phyloP scores from a whole-genome alignment of 2,888 invertebrate genomes.

The Philereme transversata region DNA sequence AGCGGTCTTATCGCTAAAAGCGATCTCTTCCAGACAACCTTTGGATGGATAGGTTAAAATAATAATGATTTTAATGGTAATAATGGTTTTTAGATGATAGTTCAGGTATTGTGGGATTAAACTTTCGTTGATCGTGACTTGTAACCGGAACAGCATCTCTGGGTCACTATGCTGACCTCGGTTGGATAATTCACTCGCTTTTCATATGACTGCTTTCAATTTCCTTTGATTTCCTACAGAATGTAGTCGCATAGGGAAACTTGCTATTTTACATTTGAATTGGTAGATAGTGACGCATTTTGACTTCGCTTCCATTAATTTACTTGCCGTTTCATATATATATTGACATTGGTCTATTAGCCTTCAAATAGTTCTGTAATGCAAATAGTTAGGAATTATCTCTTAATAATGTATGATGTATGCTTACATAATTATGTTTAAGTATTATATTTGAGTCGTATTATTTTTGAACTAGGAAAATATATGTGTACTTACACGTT shows the following conservation, averaged over 20 bases:
- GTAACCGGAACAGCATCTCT: constrained; percentile 15
- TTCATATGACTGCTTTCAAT: constrained; percentile 43
- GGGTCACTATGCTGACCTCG: constrained; percentile 23
- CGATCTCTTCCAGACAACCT: too few species aligned
- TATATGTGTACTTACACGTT: too few species aligned
- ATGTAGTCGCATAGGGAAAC: constrained; percentile 1
- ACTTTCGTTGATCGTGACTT: constrained; percentile 45
- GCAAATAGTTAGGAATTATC: too few species aligned
- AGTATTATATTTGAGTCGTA: too few species aligned
- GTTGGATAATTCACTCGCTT: constrained; percentile 42
- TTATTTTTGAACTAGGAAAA: too few species aligned
- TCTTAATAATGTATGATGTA: too few species aligned
- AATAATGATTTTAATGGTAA: background rate
- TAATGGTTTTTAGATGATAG: constrained; percentile 1
- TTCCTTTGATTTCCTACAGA: constrained; percentile 37
- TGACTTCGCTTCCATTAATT: constrained; percentile 1
- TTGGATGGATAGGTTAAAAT: too few species aligned
- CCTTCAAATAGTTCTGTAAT: too few species aligned
- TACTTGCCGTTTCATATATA: background rate
- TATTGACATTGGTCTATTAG: background rate
- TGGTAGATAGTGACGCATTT: constrained; percentile 12
- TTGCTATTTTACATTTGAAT: constrained; percentile 20
- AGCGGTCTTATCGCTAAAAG: too few species aligned
- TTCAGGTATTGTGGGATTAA: constrained; percentile 19
- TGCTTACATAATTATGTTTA: too few species aligned